Evolutionary conservation across 2,888 invertebrate genomes (phyloP), one percentile per base, ranked within the genome.

Genomic region (Diarsia mendica): DNA sequence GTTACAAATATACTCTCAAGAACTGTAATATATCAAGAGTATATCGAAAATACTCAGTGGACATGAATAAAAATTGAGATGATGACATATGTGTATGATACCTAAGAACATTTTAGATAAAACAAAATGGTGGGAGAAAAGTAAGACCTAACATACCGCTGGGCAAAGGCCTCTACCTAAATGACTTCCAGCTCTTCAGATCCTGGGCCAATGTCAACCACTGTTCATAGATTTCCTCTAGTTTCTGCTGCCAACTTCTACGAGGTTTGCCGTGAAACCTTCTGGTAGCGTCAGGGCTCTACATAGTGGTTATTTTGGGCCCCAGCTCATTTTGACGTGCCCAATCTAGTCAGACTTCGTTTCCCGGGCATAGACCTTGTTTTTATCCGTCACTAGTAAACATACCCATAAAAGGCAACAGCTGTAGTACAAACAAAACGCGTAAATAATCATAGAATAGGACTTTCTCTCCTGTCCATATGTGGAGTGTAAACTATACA

Each of bases 401-500:
- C n/a, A 72, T 13, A 48, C 11, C 13, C 48, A 67, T 79, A 72
- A 61, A 69, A 72, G 0, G 33, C 1, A 48, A 3, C 53, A 60
- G 53, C 60, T 8, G 39, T 15, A 58, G 18, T 23, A 60, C 15
- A 53, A 69, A 69, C 48, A 63, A 70, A 49, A 61, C 53, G 64
- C 18, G 33, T 60, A 58, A 78, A 71, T 49, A 67, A 67, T 80
- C 33, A 51, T 15, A 33, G 33, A 70, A 20, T 53, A 61, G n/a
- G 11, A 60, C 46, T 64, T 61, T 48, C 44, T 60, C 33, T 53
- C 15, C 72, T 28, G 53, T 0, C 71, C 85, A 70, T 85, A 70
- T 82, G 79, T 67, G 49, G 79, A 83, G 63, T 67, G 70, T 71
- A 73, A 83, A 82, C 67, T 70, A 71, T 63, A 53, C 23, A 46